A percentile compares a stretch with the other conserved stretches of the same genome.
These are phyloP conservation scores for Melanotaenia boesemani DNA, from an alignment of 2,797 vertebrate species.

Conservation along the genomic window DNA sequence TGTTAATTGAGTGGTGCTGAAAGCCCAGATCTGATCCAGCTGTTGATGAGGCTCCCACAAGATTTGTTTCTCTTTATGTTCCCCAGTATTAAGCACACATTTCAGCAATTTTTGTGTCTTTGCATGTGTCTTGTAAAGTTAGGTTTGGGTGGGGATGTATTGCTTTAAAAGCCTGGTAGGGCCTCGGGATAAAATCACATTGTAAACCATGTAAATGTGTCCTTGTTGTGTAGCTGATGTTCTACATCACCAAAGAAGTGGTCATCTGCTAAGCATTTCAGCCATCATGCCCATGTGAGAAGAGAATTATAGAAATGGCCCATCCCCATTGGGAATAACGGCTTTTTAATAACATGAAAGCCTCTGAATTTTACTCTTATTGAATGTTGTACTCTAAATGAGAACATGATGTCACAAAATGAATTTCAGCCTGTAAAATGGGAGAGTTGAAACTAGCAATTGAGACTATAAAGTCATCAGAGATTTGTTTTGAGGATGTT, in stretches of 20 bases:
- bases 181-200: background rate
- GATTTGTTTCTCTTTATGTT: conserved; percentile 59
- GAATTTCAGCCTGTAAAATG: background rate
- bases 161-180: conserved; percentile 29
- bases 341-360: background rate
- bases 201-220: background rate
- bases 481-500: background rate
- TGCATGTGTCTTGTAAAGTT: conserved; percentile 49
- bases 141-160: conserved; percentile 59
- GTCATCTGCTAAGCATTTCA: background rate
- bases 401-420: background rate
- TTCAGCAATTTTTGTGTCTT: conserved; percentile 15
- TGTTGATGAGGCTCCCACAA: conserved; percentile 63
- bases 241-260: background rate
- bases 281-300: background rate
- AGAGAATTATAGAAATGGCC: background rate
- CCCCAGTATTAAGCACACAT: conserved; percentile 22
- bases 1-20: conserved; percentile 46
- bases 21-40: conserved; percentile 70
- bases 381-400: background rate
- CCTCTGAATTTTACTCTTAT: background rate
- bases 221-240: background rate
- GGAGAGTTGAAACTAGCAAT: background rate
- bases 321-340: background rate
- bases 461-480: background rate